A percentile compares a stretch with the other conserved stretches of the same genome.
Conservation (phyloP, 2,888 invertebrate genomes). For the Zygothrica quintamaculata region DNA sequence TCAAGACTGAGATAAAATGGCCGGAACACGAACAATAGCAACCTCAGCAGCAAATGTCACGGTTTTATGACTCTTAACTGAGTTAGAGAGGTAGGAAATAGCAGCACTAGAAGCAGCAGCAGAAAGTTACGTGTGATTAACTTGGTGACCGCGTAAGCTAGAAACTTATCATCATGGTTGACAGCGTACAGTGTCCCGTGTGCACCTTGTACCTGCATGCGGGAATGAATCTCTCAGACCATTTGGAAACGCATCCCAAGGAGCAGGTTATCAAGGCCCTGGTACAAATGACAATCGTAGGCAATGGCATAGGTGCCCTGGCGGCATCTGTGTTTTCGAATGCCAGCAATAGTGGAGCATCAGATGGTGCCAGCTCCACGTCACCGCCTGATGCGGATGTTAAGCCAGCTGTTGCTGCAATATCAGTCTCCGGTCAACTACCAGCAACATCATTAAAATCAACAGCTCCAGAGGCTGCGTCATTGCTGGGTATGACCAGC, state of each 20-base stretch:
- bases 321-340: slow-evolving; percentile 53
- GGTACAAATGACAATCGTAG: slow-evolving; percentile 83
- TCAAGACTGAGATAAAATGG: slow-evolving; percentile 66
- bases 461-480: slow-evolving; percentile 26
- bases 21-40: slow-evolving; percentile 32
- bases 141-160: slow-evolving; percentile 10
- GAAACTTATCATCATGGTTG: slow-evolving; percentile 74
- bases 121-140: slow-evolving; percentile 29
- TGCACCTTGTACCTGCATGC: slow-evolving; percentile 93
- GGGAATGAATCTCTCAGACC: slow-evolving; percentile 92
- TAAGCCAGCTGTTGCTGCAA: slow-evolving; percentile 57
- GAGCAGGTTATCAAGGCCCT: slow-evolving; percentile 94
- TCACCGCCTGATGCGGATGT: slow-evolving; percentile 41
- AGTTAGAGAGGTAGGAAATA: slow-evolving; percentile 26
- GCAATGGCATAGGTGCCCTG: slow-evolving; percentile 55
- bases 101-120: slow-evolving; percentile 22
- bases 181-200: slow-evolving; percentile 89
- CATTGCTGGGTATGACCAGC: slow-evolving; percentile 27
- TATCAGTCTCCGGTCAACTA: slow-evolving; percentile 18
- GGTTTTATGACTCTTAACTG: slow-evolving; percentile 71
- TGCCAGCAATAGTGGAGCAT: slow-evolving; percentile 24
- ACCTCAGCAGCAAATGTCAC: slow-evolving; percentile 26
- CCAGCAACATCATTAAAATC: slow-evolving; percentile 34
- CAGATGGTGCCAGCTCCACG: slow-evolving; percentile 20
- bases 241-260: slow-evolving; percentile 94